Conservation (phyloP, 2,797 vertebrate genomes). For the Chaunax sp. region DNA sequence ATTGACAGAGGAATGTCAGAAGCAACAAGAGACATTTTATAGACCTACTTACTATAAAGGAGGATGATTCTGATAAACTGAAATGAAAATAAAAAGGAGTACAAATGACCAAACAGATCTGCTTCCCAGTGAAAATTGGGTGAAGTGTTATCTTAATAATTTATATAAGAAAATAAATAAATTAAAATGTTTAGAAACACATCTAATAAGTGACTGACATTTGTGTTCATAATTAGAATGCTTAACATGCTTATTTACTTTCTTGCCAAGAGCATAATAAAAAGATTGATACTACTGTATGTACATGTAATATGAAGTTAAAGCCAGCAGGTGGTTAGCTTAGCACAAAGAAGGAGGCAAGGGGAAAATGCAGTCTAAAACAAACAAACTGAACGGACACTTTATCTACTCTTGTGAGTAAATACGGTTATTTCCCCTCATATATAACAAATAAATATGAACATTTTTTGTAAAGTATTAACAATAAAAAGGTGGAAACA, state of each 20-base stretch:
- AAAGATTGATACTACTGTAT: too few species aligned
- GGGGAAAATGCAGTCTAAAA: too few species aligned
- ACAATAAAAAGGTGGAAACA: not conserved
- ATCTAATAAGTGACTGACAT: too few species aligned
- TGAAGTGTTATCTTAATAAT: not conserved
- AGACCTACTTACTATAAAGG: constrained; percentile 32
- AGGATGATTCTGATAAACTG: constrained; percentile 9
- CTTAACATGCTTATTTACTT: not conserved
- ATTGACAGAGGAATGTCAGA: constrained; percentile 75
- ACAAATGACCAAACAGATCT: not conserved
- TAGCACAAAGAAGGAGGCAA: too few species aligned
- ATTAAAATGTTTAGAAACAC: not conserved
- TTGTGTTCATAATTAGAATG: too few species aligned
- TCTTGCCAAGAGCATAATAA: not conserved
- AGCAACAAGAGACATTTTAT: constrained; percentile 63
- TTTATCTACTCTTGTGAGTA: too few species aligned
- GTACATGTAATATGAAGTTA: too few species aligned
- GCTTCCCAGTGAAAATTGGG: not conserved
- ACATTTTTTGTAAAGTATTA: not conserved
- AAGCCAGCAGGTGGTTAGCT: too few species aligned
- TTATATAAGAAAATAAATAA: too few species aligned
- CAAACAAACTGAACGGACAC: too few species aligned
- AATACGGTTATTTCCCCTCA: too few species aligned
- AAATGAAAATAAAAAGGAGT: not conserved
- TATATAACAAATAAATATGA: not conserved